Conservation (phyloP, 2,888 invertebrate species). For the Polylopha cassiicola region DNA sequence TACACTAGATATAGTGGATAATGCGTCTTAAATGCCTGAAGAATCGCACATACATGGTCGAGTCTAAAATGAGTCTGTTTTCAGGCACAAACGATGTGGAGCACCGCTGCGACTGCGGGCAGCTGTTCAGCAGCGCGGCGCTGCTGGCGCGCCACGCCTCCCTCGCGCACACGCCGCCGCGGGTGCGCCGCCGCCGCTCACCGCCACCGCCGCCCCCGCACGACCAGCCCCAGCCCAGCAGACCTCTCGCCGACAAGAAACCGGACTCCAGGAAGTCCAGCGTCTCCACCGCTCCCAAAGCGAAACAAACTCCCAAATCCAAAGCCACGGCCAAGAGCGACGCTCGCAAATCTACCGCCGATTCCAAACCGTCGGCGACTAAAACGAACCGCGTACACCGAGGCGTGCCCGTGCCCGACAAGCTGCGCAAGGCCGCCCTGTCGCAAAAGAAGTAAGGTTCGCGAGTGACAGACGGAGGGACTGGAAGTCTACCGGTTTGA, state of each 20-base stretch:
- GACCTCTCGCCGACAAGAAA: slow-evolving; percentile 25
- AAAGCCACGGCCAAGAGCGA: slow-evolving; percentile 29
- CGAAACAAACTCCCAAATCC: too few relatives aligned
- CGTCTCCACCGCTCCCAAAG: too few relatives aligned
- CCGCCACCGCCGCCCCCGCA: slow-evolving; percentile 41
- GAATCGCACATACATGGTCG: too few relatives aligned
- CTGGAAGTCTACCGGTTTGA: too few relatives aligned
- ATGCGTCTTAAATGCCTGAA: too few relatives aligned
- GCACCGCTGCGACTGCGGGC: slow-evolving; percentile 74
- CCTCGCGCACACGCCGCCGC: slow-evolving; percentile 71
- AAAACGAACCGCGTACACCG: slow-evolving; percentile 43
- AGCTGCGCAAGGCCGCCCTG: slow-evolving; percentile 51
- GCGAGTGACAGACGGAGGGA: neutral
- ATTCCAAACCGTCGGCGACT: slow-evolving; percentile 25
- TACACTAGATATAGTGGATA: too few relatives aligned
- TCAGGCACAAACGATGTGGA: slow-evolving; percentile 49
- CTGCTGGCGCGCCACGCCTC: slow-evolving; percentile 61
- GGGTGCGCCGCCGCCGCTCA: slow-evolving; percentile 60
- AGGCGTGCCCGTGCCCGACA: slow-evolving; percentile 63
- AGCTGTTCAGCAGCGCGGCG: slow-evolving; percentile 65
- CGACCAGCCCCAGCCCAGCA: slow-evolving; percentile 22
- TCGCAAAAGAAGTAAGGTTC: slow-evolving; percentile 38
- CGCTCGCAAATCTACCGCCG: slow-evolving; percentile 15
- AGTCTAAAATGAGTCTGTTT: too few relatives aligned
- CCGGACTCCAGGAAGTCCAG: slow-evolving; percentile 30